Conservation (phyloP, 2,113 vertebrate genomes). For the Mesembrinibis cayennensis region DNA sequence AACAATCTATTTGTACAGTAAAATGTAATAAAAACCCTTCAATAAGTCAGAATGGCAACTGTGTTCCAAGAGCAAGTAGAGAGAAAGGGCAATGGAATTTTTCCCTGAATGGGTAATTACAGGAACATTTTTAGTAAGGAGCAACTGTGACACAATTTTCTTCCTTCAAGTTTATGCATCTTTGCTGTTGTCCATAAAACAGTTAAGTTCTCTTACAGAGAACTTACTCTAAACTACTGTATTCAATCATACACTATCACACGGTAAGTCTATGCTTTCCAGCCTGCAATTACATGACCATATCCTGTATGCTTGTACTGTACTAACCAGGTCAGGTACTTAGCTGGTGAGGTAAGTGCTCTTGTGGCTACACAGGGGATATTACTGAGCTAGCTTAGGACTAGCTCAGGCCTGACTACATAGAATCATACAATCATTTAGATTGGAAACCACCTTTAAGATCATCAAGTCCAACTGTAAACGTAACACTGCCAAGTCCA, state of each 20-base stretch:
- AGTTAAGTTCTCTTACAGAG: not conserved
- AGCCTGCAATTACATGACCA: not conserved
- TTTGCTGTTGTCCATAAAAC: not conserved
- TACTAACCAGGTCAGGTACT: not conserved
- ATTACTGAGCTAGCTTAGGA: not conserved
- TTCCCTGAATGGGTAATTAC: not conserved
- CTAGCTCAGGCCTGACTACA: not conserved
- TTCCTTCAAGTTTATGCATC: not conserved
- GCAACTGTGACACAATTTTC: accelerated
- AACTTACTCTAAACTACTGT: not conserved
- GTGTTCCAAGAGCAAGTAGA: not conserved
- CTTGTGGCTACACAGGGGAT: not conserved
- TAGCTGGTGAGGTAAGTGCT: not conserved
- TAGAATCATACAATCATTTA: not conserved
- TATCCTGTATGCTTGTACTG: not conserved
- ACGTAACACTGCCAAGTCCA: not conserved
- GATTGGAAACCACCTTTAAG: not conserved
- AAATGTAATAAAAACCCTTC: not conserved
- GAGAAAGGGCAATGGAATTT: not conserved
- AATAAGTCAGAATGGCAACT: not conserved
- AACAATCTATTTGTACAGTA: not conserved
- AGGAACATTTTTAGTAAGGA: not conserved
- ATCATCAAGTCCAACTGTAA: not conserved
- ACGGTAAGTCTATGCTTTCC: not conserved
- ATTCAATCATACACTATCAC: not conserved